Evolutionary conservation across 2,797 vertebrate species (phyloP), one percentile per base, ranked within the genome.

Genomic region (Columba guinea): DNA sequence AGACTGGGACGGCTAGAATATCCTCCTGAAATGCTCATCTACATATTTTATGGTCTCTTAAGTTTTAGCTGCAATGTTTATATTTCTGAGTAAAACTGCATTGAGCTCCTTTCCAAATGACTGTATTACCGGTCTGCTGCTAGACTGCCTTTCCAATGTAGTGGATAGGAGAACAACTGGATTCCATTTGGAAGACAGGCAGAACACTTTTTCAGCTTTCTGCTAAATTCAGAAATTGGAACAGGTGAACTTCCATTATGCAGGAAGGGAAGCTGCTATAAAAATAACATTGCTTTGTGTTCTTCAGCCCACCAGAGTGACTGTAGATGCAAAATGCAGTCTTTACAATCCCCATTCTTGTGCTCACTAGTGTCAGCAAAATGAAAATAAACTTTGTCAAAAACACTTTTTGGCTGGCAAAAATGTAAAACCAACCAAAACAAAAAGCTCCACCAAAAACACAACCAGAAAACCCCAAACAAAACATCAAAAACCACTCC

Each of bases 221-320:
- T 58, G 15, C 41, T 60, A 6, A 75, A 48, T 59, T 84, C 39
- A 20, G 30, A 4, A 4, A 1, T 37, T 59, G 34, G 59, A 62
- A 53, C 0, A 2, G 15, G 7, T 63, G 30, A 51, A 39, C 9
- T 53, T 10, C 30, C 63, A 9, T 63, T 69, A 3, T 0, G 3
- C 63, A 48, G 8, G 13, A 39, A 21, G 15, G 27, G 37, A 63
- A 77, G 19, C 52, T 82, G 27, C 24, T 60, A 1, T 27, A 46
- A 44, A 44, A 64, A 11, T 62, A 28, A 39, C 0, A 0, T 49
- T 59, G 7, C 18, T 75, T 63, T 63, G 2, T 10, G 2, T 53
- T 60, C 24, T 69, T 75, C 16, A 60, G 55, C 28, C 10, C 20
- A 5, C 8, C 19, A 22, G 22, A 41, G 24, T 49, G 24, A 53